Base-by-base conservation (phyloP, 2,113 vertebrate genomes). In the Malurus elegans region DNA sequence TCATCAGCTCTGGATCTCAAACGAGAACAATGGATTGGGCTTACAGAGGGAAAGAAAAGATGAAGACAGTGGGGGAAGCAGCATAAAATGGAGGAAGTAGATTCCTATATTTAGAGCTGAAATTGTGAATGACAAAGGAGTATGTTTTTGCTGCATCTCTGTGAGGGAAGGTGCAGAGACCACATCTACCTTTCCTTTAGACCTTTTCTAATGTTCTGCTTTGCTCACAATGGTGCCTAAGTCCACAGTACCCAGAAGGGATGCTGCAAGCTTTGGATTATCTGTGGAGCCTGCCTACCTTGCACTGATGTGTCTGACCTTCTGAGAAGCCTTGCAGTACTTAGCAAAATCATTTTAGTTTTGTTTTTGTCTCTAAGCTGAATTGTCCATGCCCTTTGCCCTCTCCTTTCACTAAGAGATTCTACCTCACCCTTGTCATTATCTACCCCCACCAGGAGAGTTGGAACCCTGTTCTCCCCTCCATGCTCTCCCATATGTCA, bases 1-100 rank as follows among this genome's bases (percentile, higher is more conserved):
- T 4, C 79, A 83, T 76, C 84, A 71, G 81, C 81, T 89, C 79
- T 70, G 75, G 56, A 90, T 79, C 75, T 67, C 67, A 70, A 88
- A 44, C 53, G 75, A 93, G 56, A 93, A 95, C 79, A 94, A 94
- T 42, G 71, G 53, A 48, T 64, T 11, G 8, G 42, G 32, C 1
- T 94, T 36, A 47, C 28, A 57, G 38, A 78, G 72, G 36, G 83
- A 91, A 71, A 71, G 20, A 67, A 82, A 48, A 74, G 29, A 83
- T 51, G 40, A 67, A 92, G 75, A 61, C 40, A 45, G 51, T 15
- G 31, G 32, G 16, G 56, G 42, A 86, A 89, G 58, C 66, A 82
- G 64, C 56, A 71, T 53, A 60, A 88, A 86, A 54, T 67, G 28
- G 84, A 79, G 32, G 71, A 73, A 90, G 74, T 17, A 44, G 13